phyloP scores from a whole-genome alignment of 2,888 invertebrate genomes.

The Ceramica pisi region DNA sequence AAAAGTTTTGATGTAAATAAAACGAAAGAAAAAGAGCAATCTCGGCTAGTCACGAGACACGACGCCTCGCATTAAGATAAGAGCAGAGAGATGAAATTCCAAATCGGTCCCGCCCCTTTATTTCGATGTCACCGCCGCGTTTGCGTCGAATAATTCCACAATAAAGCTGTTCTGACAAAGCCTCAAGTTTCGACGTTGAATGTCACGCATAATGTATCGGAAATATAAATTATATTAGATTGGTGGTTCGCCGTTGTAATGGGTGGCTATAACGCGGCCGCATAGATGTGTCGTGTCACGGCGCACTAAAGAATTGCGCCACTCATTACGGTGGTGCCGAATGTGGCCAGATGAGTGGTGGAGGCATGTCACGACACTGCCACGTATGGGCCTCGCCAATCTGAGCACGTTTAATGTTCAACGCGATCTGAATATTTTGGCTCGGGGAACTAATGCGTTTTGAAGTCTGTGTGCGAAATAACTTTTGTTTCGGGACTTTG shows the following conservation, averaged over 20 bases:
- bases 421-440: constrained; percentile 51
- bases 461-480: constrained; percentile 24
- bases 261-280: constrained; percentile 64
- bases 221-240: constrained; percentile 86
- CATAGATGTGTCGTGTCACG: constrained; percentile 78
- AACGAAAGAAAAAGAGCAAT: constrained; percentile 68
- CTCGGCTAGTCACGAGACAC: constrained; percentile 65
- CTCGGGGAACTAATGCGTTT: constrained; percentile 30
- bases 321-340: constrained; percentile 82
- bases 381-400: constrained; percentile 55
- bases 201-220: constrained; percentile 83
- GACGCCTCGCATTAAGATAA: constrained; percentile 80
- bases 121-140: constrained; percentile 75
- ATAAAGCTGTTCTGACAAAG: constrained; percentile 78
- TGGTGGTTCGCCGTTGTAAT: constrained; percentile 78
- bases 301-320: constrained; percentile 82
- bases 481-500: constrained; percentile 1
- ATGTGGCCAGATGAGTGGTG: constrained; percentile 77
- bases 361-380: constrained; percentile 76
- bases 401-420: constrained; percentile 56
- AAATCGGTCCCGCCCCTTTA: constrained; percentile 76
- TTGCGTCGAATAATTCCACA: constrained; percentile 75
- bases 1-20: constrained; percentile 66
- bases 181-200: constrained; percentile 72
- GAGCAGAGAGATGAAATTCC: constrained; percentile 78